Conservation (phyloP, 2,888 invertebrate species). For the Agonum fuliginosum region DNA sequence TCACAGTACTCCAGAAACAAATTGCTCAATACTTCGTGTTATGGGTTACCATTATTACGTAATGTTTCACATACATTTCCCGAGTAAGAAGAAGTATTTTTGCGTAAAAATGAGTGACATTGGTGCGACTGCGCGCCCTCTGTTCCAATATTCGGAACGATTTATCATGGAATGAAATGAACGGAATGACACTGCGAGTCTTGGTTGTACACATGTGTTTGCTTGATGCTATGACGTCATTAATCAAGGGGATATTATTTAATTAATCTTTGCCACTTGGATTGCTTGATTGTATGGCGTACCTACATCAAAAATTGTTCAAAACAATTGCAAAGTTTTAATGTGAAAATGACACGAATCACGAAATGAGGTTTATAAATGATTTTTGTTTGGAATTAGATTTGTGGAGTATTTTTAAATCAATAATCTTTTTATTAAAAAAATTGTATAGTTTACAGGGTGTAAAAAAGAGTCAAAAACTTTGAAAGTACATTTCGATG, state of each 20-base stretch:
- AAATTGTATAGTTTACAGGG: too few relatives aligned
- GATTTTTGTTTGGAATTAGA: too few relatives aligned
- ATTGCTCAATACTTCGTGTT: constrained; percentile 45
- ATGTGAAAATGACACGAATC: too few relatives aligned
- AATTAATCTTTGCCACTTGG: constrained; percentile 41
- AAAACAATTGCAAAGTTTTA: constrained; percentile 18
- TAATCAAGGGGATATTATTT: constrained; percentile 29
- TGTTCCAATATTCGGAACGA: constrained; percentile 28
- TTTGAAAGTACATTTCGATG: too few relatives aligned
- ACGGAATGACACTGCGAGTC: constrained; percentile 28
- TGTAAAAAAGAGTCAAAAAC: too few relatives aligned
- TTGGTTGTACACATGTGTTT: constrained; percentile 43
- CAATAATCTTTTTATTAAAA: too few relatives aligned
- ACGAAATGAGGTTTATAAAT: not conserved
- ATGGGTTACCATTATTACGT: constrained; percentile 39
- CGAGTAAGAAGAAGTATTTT: not conserved
- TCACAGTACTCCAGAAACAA: constrained; percentile 18
- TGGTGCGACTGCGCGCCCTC: not conserved
- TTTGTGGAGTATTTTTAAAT: too few relatives aligned
- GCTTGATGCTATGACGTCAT: not conserved
- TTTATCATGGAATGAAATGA: constrained; percentile 32
- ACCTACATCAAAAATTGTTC: constrained; percentile 37
- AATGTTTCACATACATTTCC: constrained; percentile 37
- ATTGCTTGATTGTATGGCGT: too few relatives aligned
- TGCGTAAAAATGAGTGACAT: constrained; percentile 15